Conservation (phyloP, 2,113 vertebrate genomes). For the Prinia subflava region DNA sequence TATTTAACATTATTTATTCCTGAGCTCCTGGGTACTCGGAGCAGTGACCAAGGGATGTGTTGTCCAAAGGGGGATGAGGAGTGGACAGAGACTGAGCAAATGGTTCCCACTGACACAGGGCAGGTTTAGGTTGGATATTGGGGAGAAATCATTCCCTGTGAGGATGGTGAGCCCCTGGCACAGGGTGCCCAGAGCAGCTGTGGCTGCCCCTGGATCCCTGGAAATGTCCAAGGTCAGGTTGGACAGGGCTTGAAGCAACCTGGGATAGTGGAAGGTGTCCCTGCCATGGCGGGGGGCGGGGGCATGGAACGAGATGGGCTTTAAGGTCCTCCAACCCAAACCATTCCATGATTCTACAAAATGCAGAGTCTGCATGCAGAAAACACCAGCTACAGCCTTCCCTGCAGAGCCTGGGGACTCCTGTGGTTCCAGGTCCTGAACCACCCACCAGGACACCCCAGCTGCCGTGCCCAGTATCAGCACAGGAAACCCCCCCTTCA, state of each 20-base stretch:
- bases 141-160: not conserved
- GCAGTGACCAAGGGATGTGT: too few species aligned
- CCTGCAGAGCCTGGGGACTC: not conserved
- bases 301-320: rapidly evolving
- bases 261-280: not conserved
- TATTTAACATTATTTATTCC: not conserved
- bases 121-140: not conserved
- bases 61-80: not conserved
- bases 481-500: not conserved
- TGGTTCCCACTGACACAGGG: not conserved
- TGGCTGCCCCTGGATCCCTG: not conserved
- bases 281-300: not conserved
- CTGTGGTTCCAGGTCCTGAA: not conserved
- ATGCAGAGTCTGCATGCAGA: not conserved
- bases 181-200: not conserved
- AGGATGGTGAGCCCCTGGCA: rapidly evolving
- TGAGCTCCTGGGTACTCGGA: not conserved
- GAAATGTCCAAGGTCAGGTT: rapidly evolving
- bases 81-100: not conserved
- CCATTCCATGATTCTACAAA: not conserved
- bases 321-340: not conserved
- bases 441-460: rapidly evolving
- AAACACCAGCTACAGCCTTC: not conserved
- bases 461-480: not conserved
- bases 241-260: rapidly evolving